phyloP scores from a whole-genome alignment of 2,113 vertebrate genomes.

The Chrysochloris asiatica region DNA sequence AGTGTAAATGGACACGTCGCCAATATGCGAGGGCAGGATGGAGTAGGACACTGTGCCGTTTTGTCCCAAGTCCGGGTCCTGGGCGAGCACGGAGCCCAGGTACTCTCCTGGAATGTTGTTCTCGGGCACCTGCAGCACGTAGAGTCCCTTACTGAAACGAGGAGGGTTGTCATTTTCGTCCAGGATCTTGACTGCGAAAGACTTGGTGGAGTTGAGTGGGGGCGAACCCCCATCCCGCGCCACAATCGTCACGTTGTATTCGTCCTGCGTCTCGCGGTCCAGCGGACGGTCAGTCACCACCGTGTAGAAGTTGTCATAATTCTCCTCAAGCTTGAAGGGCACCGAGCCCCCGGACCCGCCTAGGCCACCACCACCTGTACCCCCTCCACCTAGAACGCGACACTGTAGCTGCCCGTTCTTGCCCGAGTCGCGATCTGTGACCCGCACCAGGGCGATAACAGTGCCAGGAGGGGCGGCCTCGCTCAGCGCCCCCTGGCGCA shows the following conservation, averaged over 20 bases:
- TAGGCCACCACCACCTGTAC: slow-evolving; percentile 63
- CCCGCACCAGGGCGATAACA: slow-evolving; percentile 96
- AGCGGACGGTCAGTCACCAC: slow-evolving; percentile 96
- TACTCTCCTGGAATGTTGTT: slow-evolving; percentile 99
- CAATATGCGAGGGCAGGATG: slow-evolving; percentile 95
- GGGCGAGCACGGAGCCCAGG: slow-evolving; percentile 95
- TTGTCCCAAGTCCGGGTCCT: slow-evolving; percentile 96
- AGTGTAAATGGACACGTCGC: slow-evolving; percentile 97
- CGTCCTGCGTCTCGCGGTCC: slow-evolving; percentile 95
- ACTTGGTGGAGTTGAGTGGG: slow-evolving; percentile 96
- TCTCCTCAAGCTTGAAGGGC: slow-evolving; percentile 97
- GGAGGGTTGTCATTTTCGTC: slow-evolving; percentile 99
- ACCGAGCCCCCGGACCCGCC: slow-evolving; percentile 79
- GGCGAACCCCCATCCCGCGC: slow-evolving; percentile 96
- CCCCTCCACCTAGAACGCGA: slow-evolving; percentile 89
- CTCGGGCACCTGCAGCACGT: slow-evolving; percentile 97
- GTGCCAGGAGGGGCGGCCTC: slow-evolving; percentile 96
- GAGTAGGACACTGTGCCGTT: slow-evolving; percentile 98
- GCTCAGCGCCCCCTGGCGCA: slow-evolving; percentile 98
- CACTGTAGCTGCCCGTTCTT: slow-evolving; percentile 98
- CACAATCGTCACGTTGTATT: slow-evolving; percentile 98
- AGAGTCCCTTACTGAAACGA: slow-evolving; percentile 94
- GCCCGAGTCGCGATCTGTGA: slow-evolving; percentile 96
- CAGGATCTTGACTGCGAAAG: slow-evolving; percentile 95
- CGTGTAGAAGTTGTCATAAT: slow-evolving; percentile 98